Evolutionary conservation across 2,888 invertebrate genomes (phyloP).

Genomic region (Melieria omissa): DNA sequence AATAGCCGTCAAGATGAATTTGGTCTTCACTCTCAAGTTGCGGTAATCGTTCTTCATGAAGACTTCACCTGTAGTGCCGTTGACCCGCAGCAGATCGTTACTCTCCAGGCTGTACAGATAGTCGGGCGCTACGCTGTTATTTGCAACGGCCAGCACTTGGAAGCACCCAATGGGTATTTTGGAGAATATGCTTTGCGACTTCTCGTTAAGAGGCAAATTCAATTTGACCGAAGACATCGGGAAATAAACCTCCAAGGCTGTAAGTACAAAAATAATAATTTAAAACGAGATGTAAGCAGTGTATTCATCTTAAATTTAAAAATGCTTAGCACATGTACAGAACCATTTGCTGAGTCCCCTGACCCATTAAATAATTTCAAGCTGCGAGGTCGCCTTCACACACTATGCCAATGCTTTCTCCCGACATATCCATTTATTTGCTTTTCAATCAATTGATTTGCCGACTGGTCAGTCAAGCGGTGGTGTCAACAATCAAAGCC

Average conservation of each 20-base stretch:
- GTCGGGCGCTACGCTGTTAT: slow-evolving; percentile 53
- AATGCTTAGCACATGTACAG: no score
- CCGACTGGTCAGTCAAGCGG: slow-evolving; percentile 1
- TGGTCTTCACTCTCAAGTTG: slow-evolving; percentile 47
- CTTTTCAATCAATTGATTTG: not conserved
- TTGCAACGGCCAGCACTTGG: slow-evolving; percentile 57
- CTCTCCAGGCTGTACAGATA: slow-evolving; percentile 62
- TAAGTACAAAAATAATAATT: not conserved
- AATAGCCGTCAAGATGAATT: slow-evolving; percentile 59
- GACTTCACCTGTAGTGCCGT: slow-evolving; percentile 61
- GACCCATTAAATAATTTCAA: no score
- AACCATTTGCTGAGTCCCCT: no score
- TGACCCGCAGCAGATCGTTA: slow-evolving; percentile 56
- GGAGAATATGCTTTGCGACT: slow-evolving; percentile 62
- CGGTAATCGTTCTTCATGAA: slow-evolving; percentile 59
- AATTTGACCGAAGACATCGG: slow-evolving; percentile 61
- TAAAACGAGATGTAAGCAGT: no score
- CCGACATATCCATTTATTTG: not conserved
- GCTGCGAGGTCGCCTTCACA: no score
- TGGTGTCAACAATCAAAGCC: not conserved
- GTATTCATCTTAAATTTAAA: no score
- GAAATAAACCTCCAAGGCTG: slow-evolving; percentile 63
- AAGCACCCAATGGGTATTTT: slow-evolving; percentile 64
- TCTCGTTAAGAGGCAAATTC: slow-evolving; percentile 62
- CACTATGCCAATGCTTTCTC: no score